These are phyloP conservation scores for Lagocephalus sceleratus DNA, from an alignment of 2,797 vertebrate genomes.

Conservation along the genomic window DNA sequence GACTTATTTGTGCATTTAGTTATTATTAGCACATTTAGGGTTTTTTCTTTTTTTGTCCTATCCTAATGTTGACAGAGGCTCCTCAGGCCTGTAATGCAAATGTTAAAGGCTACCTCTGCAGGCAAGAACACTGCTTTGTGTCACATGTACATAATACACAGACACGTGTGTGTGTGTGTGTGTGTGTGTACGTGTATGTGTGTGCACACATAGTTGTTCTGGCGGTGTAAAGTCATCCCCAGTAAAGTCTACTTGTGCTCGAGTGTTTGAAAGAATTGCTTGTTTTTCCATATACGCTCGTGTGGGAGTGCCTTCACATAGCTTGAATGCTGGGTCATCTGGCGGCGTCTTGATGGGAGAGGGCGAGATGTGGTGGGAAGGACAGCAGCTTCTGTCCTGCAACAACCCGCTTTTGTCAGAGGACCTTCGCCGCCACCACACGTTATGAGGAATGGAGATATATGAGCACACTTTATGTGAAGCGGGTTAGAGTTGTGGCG, in stretches of 20 bases:
- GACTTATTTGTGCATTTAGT: no score
- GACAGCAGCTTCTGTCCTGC: slow-evolving; percentile 21
- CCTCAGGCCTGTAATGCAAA: slow-evolving; percentile 39
- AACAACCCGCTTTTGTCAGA: slow-evolving; percentile 35
- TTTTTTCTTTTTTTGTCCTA: neutral
- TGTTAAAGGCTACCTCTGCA: slow-evolving; percentile 29
- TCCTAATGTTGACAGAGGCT: slow-evolving; percentile 44
- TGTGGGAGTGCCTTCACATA: slow-evolving; percentile 24
- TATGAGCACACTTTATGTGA: slow-evolving; percentile 2
- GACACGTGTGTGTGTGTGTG: slow-evolving; percentile 45
- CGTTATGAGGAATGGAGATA: slow-evolving; percentile 37
- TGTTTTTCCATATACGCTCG: neutral
- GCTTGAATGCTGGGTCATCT: slow-evolving; percentile 12
- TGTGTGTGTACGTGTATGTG: slow-evolving; percentile 39
- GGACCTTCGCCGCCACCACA: slow-evolving; percentile 27
- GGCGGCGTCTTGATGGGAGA: slow-evolving; percentile 12
- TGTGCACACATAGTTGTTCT: slow-evolving; percentile 36
- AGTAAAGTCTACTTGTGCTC: no score
- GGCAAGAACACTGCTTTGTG: no score
- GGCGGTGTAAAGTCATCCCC: no score
- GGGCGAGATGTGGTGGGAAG: slow-evolving; percentile 37
- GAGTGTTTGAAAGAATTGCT: neutral
- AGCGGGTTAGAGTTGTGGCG: neutral
- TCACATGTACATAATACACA: slow-evolving; percentile 39
- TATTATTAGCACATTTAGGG: no score